Evolutionary conservation across 2,113 vertebrate species (phyloP).

Genomic region (Myrmecobius fasciatus): DNA sequence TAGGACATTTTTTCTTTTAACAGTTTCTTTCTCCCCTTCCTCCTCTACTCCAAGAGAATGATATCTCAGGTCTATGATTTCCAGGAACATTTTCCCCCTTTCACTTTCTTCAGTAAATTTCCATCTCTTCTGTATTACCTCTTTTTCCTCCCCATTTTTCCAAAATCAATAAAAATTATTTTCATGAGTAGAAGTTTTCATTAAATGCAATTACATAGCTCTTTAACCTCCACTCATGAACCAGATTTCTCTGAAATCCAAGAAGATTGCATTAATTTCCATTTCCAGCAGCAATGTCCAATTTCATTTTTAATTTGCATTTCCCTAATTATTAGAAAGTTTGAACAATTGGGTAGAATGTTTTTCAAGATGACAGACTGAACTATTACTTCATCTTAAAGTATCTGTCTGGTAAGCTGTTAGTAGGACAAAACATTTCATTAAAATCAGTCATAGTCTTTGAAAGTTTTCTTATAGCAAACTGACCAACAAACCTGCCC

Average conservation of each 20-base stretch:
- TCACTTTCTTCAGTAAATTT: neutral
- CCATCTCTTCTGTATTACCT: neutral
- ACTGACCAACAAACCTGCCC: neutral
- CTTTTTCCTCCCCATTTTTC: neutral
- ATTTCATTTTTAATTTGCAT: neutral
- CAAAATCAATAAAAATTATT: neutral
- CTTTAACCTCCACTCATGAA: neutral
- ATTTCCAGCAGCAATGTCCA: neutral
- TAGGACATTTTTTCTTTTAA: neutral
- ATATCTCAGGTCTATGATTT: slow-evolving; percentile 4
- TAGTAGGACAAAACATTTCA: neutral
- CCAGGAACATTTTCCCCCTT: neutral
- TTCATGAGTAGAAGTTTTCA: neutral
- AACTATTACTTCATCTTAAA: neutral
- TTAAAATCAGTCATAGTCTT: neutral
- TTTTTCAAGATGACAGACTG: neutral
- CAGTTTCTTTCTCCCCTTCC: neutral
- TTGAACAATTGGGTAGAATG: neutral
- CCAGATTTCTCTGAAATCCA: slow-evolving; percentile 1
- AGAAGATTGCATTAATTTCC: neutral
- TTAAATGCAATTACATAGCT: neutral
- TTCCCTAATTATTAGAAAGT: neutral
- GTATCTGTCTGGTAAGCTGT: neutral
- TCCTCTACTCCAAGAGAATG: neutral
- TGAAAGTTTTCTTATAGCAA: neutral